Base-by-base conservation (phyloP, 1,140 invertebrate genomes). In the Drosophila punjabiensis region DNA sequence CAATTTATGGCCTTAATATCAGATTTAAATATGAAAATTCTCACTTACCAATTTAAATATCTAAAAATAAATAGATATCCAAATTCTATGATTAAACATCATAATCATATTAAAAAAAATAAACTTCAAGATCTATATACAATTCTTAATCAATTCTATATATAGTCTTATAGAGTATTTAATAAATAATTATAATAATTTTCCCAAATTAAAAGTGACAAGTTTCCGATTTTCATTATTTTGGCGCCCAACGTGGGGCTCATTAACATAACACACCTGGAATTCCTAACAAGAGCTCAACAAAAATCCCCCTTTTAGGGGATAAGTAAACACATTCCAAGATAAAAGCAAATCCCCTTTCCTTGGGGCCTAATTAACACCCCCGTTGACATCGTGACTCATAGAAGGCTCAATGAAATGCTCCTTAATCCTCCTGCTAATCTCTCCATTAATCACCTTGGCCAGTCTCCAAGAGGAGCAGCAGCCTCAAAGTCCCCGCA, bases 341-440 rank as follows among this genome's bases (percentile, higher is more conserved):
- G 33, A 24, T 35, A 56, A 24, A 39, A 39, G 20, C 14, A 24
- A 58, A 11, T 28, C 20, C 11, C 14, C 20, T 39, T n/a, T 39
- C 20, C n/a, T 39, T 16, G 20, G 20, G 2, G 53, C 33, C 33
- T 56, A 56, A 56, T 56, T 56, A 56, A 56, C 33, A 24, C 18
- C 3, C 53, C 9, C 24, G 30, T 24, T 66, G 39, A 35, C 64
- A 45, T 39, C 13, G 39, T 35, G n/a, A 41, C 37, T 18, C 32
- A 32, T 9, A 20, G 3, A 14, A 9, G 48, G 6, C 48, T 73
- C 39, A 39, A 71, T 14, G 30, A 41, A 52, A 37, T 1, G 11
- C 37, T 39, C 30, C 18, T 20, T 71, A 73, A 50, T 60, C 68
- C n/a, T n/a, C 56, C 73, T 18, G 50, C 43, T 79, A 79, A 79